Percentiles rank a stretch among this genome's conserved stretches.
phyloP scores from a whole-genome alignment of 2,113 vertebrate species.

The Hippocampus zosterae region DNA sequence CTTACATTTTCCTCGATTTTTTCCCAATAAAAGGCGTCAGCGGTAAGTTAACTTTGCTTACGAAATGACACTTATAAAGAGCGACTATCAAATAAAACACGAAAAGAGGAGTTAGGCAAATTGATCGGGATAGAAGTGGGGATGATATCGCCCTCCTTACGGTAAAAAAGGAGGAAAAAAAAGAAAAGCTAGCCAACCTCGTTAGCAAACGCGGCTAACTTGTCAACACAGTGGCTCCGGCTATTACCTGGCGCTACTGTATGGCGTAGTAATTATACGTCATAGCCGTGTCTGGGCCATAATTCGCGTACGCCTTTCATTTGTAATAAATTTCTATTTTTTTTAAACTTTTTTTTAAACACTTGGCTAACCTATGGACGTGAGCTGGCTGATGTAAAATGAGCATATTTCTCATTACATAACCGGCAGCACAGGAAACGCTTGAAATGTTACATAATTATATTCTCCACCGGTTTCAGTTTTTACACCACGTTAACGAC shows the following conservation, averaged over 20 bases:
- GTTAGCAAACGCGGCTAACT: constrained; percentile 55
- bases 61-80: background rate
- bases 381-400: background rate
- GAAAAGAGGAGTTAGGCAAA: background rate
- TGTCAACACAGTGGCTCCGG: constrained; percentile 61
- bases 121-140: background rate
- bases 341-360: too few species aligned
- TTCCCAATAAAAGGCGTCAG: constrained; percentile 38
- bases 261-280: background rate
- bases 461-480: background rate
- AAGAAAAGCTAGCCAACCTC: constrained; percentile 52
- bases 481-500: background rate
- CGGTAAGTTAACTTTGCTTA: constrained; percentile 47
- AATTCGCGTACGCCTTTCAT: background rate
- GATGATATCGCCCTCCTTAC: background rate
- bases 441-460: background rate
- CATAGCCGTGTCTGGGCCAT: background rate
- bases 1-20: constrained; percentile 41
- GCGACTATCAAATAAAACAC: background rate
- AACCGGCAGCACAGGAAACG: background rate
- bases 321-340: too few species aligned
- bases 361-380: background rate
- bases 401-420: background rate
- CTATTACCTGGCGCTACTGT: constrained; percentile 25
- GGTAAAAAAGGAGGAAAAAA: background rate